Evolutionary conservation across 2,113 vertebrate species (phyloP).

Genomic region (human (Homo sapiens)): GRCh38 chr9:105128001-105128500

Average conservation of each 20-base stretch:
- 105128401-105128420: background rate
- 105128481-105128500: too few relatives aligned
- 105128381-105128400: background rate
- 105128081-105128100: background rate
- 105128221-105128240: background rate
- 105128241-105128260: background rate
- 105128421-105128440: background rate
- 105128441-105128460: too few relatives aligned
- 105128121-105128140: background rate
- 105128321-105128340: background rate
- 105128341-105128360: background rate
- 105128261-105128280: background rate
- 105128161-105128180: background rate
- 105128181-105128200: background rate
- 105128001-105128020: background rate
- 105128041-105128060: background rate
- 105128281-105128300: background rate
- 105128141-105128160: background rate
- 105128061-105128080: background rate
- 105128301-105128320: background rate
- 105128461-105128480: too few relatives aligned
- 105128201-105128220: background rate
- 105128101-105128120: background rate
- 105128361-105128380: background rate
- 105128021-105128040: background rate